Conservation (phyloP, 2,113 vertebrate species). For the Microcebus jonahi region DNA sequence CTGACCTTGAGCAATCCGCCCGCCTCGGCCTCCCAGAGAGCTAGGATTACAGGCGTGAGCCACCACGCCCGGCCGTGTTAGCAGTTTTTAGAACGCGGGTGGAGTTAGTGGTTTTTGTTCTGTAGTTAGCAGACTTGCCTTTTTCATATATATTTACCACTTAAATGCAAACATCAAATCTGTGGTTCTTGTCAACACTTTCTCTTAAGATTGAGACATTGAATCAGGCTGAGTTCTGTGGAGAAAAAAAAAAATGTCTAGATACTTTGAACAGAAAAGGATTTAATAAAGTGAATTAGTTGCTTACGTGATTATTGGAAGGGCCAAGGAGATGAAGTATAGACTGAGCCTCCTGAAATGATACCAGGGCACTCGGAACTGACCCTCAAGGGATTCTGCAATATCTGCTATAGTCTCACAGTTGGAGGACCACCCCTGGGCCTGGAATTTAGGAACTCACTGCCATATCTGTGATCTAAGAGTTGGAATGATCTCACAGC, state of each 20-base stretch:
- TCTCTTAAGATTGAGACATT: constrained; percentile 20
- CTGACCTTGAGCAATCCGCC: too few relatives aligned
- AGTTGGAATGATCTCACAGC: background rate
- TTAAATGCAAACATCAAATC: background rate
- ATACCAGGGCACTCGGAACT: background rate
- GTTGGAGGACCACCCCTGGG: background rate
- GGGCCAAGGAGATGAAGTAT: background rate
- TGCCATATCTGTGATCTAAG: background rate
- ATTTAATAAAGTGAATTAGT: background rate
- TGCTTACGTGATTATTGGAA: constrained; percentile 23
- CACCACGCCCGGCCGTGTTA: too few relatives aligned
- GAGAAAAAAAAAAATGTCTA: background rate
- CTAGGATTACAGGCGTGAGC: too few relatives aligned
- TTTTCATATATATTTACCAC: background rate
- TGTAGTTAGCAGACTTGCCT: background rate
- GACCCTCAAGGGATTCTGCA: background rate
- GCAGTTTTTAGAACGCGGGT: background rate
- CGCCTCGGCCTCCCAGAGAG: too few relatives aligned
- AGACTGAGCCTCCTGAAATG: background rate
- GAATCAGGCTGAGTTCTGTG: background rate
- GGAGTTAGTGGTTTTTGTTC: background rate
- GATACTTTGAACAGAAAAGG: background rate
- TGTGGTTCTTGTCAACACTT: background rate
- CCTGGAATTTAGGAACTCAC: background rate
- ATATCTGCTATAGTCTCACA: background rate